These are phyloP conservation scores for Parochlus steinenii DNA, from an alignment of 2,888 invertebrate genomes.

Conservation along the genomic window DNA sequence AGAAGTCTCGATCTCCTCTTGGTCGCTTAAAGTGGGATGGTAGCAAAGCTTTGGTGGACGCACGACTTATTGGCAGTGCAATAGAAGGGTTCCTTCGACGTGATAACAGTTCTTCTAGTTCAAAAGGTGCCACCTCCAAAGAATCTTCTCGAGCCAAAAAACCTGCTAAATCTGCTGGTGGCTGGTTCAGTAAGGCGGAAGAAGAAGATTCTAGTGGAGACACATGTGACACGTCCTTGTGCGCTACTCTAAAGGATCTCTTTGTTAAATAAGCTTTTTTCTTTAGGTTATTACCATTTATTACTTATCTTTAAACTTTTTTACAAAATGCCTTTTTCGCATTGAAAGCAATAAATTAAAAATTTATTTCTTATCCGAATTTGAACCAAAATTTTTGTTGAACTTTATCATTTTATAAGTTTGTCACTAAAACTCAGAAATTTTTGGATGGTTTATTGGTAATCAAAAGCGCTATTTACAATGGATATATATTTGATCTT, in stretches of 20 bases:
- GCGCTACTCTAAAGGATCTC: slow-evolving; percentile 69
- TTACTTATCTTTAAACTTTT: no score
- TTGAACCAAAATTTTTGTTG: no score
- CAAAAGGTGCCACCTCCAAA: slow-evolving; percentile 28
- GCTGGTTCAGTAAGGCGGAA: slow-evolving; percentile 49
- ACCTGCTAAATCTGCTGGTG: slow-evolving; percentile 20
- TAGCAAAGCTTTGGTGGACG: slow-evolving; percentile 62
- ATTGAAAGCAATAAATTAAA: no score
- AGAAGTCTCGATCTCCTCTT: slow-evolving; percentile 13
- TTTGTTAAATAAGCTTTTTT: slow-evolving; percentile 52
- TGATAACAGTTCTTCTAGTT: slow-evolving; percentile 25
- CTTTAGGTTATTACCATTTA: no score
- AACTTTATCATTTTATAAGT: no score
- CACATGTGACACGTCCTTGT: slow-evolving; percentile 56
- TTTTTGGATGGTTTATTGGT: no score
- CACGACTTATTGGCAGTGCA: slow-evolving; percentile 64
- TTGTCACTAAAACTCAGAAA: no score
- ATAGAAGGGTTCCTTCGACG: slow-evolving; percentile 65
- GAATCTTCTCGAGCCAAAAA: slow-evolving; percentile 25
- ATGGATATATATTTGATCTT: no score
- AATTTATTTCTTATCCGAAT: no score
- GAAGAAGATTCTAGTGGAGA: slow-evolving; percentile 46
- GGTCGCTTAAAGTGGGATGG: slow-evolving; percentile 34
- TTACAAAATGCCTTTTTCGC: no score
- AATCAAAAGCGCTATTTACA: no score